These are phyloP conservation scores for Globodera ellingtonae DNA, from an alignment of 1,140 invertebrate species.

Conservation along the genomic window DNA sequence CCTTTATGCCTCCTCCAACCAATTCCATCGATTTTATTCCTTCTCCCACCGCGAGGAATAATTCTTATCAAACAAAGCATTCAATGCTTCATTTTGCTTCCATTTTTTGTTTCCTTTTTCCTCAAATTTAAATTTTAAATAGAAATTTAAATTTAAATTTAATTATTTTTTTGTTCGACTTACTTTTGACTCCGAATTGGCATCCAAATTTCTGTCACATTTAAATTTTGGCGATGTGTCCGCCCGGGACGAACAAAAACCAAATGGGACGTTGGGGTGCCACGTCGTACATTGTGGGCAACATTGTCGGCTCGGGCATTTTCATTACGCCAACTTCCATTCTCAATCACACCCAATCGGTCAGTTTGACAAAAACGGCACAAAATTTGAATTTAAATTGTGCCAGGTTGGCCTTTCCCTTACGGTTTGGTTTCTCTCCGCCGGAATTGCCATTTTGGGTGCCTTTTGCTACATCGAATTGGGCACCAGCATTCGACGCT, in stretches of 20 bases:
- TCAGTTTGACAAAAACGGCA: background rate
- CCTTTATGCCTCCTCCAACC: no score
- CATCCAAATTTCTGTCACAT: no score
- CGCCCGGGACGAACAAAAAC: constrained; percentile 16
- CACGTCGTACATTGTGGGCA: constrained; percentile 77
- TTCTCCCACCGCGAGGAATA: background rate
- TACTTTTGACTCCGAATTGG: no score
- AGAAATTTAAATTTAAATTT: no score
- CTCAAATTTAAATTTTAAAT: no score
- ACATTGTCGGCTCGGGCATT: constrained; percentile 90
- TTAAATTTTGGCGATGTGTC: background rate
- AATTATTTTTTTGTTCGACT: no score
- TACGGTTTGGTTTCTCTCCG: constrained; percentile 49
- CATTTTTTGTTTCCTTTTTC: background rate
- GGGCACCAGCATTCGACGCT: constrained; percentile 50
- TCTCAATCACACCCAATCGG: constrained; percentile 53
- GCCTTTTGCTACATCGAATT: constrained; percentile 66
- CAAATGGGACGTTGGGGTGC: constrained; percentile 58
- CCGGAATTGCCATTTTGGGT: constrained; percentile 50
- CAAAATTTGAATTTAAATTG: constrained; percentile 8
- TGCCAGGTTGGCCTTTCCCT: constrained; percentile 53
- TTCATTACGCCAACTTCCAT: constrained; percentile 82
- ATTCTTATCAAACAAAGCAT: constrained; percentile 7
- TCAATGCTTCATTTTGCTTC: background rate
- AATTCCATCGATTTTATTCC: no score